phyloP scores from a whole-genome alignment of 2,888 invertebrate species.

The Brachycybe producta region DNA sequence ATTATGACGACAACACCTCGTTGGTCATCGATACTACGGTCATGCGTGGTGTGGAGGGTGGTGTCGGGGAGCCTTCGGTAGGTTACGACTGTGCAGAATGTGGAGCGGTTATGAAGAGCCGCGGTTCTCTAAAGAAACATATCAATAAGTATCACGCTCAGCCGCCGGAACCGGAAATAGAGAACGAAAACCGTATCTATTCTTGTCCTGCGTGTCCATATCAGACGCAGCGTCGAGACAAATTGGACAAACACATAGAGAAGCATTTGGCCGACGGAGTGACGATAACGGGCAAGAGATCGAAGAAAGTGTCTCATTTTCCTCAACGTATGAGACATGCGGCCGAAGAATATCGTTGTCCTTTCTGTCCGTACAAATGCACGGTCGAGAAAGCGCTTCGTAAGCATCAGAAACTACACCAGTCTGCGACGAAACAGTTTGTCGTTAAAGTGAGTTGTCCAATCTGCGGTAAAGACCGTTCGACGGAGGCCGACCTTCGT shows the following conservation, averaged over 20 bases:
- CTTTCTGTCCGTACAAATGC: slow-evolving; percentile 42
- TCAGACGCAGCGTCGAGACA: slow-evolving; percentile 34
- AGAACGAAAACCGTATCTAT: slow-evolving; percentile 29
- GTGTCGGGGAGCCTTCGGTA: slow-evolving; percentile 9
- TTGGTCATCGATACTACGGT: slow-evolving; percentile 23
- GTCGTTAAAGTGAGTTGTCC: slow-evolving; percentile 41
- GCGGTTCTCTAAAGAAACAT: slow-evolving; percentile 36
- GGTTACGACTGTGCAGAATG: slow-evolving; percentile 38
- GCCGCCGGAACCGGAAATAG: slow-evolving; percentile 23
- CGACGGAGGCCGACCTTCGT: slow-evolving; percentile 40
- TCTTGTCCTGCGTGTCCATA: slow-evolving; percentile 30
- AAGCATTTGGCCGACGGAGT: slow-evolving; percentile 37
- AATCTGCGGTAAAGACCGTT: slow-evolving; percentile 43
- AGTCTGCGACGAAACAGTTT: slow-evolving; percentile 33
- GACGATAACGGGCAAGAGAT: slow-evolving; percentile 37
- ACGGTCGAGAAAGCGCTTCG: slow-evolving; percentile 44
- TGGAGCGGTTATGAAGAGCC: slow-evolving; percentile 34
- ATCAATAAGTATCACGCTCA: slow-evolving; percentile 32
- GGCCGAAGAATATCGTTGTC: slow-evolving; percentile 42
- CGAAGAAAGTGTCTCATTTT: slow-evolving; percentile 27
- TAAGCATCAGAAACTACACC: slow-evolving; percentile 40
- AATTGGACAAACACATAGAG: slow-evolving; percentile 37
- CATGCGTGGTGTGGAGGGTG: slow-evolving; percentile 17
- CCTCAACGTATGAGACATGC: slow-evolving; percentile 34
- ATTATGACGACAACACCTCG: slow-evolving; percentile 19